Base-by-base conservation (phyloP, 2,888 invertebrate genomes). In the Diachrysia chrysitis region DNA sequence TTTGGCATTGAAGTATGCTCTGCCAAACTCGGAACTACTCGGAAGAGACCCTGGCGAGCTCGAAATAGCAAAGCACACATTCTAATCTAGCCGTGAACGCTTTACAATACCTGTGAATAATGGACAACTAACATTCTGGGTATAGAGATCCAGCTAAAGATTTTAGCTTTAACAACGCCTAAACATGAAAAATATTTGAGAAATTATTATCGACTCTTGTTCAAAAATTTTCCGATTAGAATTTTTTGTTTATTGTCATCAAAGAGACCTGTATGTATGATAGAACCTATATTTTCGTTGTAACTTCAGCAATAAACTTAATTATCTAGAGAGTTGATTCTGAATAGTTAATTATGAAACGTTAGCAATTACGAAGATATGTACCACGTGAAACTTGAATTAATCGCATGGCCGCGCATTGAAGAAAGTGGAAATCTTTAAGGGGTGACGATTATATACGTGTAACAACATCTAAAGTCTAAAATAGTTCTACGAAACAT, bases 351-450 rank as follows among this genome's bases (percentile, higher is more conserved):
- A 77, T 81, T 75, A 83, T 72, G 81, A 82, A 81, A 73, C 79
- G 69, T 76, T 48, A 69, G 79, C 79, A 82, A 82, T 82, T 87
- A 85, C 69, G 70, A 73, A 84, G 84, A 84, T 84, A 83, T 81
- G 82, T 85, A 81, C 79, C 81, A 73, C 79, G 89, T 87, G 89
- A 90, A 91, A 90, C 87, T 84, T 83, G 85, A 87, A 87, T 90
- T 87, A 83, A 88, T 85, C 90, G 92, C 92, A 86, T 89, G 87
- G 90, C 83, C 85, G 91, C 85, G 79, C 86, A 81, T 83, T 76
- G 84, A 90, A 87, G 89, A 92, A 91, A 92, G 91, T 92, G 90
- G 89, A 91, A 91, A 90, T 87, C 86, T 85, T 80, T 75, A 82
- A 84, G 82, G 82, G 83, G 82, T 83, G 82, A 79, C 79, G 82